These are phyloP conservation scores for Phymatocera aterrima DNA, from an alignment of 2,888 invertebrate species.

Conservation along the genomic window DNA sequence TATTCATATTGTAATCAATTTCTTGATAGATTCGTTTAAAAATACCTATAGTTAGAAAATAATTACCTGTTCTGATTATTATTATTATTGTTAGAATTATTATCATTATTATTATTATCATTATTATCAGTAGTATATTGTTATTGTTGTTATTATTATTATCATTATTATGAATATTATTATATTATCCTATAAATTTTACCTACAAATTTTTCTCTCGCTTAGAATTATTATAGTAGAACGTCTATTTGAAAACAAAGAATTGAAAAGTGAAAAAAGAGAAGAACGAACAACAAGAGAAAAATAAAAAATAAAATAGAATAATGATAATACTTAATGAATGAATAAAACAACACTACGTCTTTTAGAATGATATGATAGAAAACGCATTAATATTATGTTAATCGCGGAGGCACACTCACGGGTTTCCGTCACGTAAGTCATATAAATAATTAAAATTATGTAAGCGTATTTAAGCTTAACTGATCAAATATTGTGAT, in stretches of 20 bases:
- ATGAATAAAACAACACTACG: background rate
- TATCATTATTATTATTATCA: too few relatives aligned
- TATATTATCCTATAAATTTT: too few relatives aligned
- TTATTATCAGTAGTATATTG: too few relatives aligned
- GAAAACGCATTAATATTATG: slow-evolving; percentile 40
- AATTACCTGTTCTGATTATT: too few relatives aligned
- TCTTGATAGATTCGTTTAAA: slow-evolving; percentile 54
- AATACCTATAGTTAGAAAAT: slow-evolving; percentile 19
- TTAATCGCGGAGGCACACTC: slow-evolving; percentile 40
- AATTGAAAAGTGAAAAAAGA: too few relatives aligned
- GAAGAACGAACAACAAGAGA: background rate
- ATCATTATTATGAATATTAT: too few relatives aligned
- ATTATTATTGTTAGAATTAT: too few relatives aligned
- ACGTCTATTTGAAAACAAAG: too few relatives aligned
- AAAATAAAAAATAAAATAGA: slow-evolving; percentile 58
- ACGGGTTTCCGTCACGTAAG: slow-evolving; percentile 28
- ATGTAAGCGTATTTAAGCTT: slow-evolving; percentile 18
- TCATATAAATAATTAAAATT: background rate
- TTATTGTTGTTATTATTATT: too few relatives aligned
- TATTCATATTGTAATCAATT: slow-evolving; percentile 67
- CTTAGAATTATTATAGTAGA: too few relatives aligned
- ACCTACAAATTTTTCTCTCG: too few relatives aligned
- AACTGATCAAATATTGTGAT: slow-evolving; percentile 69
- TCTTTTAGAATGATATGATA: slow-evolving; percentile 25
- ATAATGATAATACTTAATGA: background rate